Conservation (phyloP, 2,113 vertebrate genomes). For the Cyprinodon variegatus region DNA sequence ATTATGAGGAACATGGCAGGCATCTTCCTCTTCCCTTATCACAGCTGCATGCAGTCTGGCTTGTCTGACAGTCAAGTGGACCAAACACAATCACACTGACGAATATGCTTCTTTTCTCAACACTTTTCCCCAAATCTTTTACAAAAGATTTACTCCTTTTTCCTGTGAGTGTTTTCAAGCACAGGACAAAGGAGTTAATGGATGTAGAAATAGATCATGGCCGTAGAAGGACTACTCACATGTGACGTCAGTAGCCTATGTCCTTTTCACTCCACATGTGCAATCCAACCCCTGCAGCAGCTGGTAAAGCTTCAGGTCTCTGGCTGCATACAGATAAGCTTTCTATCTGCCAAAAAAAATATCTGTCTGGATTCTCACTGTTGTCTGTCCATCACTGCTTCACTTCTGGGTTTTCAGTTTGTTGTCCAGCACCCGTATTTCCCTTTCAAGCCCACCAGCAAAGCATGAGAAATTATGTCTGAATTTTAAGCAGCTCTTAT, state of each 20-base stretch:
- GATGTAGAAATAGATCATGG: background rate
- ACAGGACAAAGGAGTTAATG: conserved; percentile 4
- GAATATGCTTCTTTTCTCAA: background rate
- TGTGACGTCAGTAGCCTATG: background rate
- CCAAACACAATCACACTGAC: background rate
- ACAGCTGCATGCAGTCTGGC: background rate
- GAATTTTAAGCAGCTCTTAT: conserved; percentile 28
- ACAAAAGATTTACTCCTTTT: too few species aligned
- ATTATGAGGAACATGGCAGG: background rate
- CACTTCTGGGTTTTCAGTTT: conserved; percentile 1
- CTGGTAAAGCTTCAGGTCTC: background rate
- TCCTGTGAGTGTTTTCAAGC: too few species aligned
- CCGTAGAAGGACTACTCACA: background rate
- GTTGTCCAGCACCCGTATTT: conserved; percentile 3
- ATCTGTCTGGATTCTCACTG: conserved; percentile 8
- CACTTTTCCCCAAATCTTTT: background rate
- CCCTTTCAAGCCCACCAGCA: background rate
- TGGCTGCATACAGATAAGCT: conserved; percentile 34
- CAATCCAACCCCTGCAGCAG: conserved; percentile 8
- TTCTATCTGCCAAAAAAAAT: conserved; percentile 25
- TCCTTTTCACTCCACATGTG: conserved; percentile 10
- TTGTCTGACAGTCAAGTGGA: background rate
- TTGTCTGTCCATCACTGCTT: background rate
- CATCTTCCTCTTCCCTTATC: conserved; percentile 1
- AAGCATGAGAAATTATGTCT: background rate